phyloP scores from a whole-genome alignment of 2,113 vertebrate genomes.

The Isurus oxyrinchus region DNA sequence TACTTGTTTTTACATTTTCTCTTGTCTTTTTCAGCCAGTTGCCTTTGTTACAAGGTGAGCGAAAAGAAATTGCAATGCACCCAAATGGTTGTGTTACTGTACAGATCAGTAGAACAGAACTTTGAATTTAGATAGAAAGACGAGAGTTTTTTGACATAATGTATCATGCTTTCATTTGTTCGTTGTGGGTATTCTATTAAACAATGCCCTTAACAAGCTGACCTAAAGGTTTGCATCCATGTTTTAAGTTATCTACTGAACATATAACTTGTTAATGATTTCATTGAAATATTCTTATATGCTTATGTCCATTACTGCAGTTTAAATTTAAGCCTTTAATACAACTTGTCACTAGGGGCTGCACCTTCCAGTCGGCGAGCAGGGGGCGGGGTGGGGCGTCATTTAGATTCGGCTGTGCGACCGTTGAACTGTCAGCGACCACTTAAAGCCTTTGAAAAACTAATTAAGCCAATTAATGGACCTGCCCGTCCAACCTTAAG shows the following conservation, averaged over 20 bases:
- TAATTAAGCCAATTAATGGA: no score
- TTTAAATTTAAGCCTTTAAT: neutral
- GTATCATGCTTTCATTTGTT: neutral
- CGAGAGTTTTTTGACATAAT: neutral
- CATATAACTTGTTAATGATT: neutral
- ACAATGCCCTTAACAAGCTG: neutral
- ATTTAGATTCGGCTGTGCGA: no score
- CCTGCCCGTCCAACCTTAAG: no score
- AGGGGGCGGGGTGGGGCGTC: no score
- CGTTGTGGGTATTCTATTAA: neutral
- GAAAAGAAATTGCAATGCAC: neutral
- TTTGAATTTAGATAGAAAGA: neutral
- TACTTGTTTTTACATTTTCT: neutral
- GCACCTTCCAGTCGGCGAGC: no score
- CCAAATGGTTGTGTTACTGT: neutral
- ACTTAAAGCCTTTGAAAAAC: no score
- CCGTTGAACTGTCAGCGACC: no score
- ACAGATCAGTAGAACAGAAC: no score
- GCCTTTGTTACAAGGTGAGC: neutral
- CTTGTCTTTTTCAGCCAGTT: neutral
- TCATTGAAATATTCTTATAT: neutral
- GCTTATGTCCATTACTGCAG: neutral
- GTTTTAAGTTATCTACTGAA: neutral
- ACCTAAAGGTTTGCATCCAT: neutral
- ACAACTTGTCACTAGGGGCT: neutral